Conservation (phyloP, 2,797 vertebrate species). For the Lithobates pipiens region DNA sequence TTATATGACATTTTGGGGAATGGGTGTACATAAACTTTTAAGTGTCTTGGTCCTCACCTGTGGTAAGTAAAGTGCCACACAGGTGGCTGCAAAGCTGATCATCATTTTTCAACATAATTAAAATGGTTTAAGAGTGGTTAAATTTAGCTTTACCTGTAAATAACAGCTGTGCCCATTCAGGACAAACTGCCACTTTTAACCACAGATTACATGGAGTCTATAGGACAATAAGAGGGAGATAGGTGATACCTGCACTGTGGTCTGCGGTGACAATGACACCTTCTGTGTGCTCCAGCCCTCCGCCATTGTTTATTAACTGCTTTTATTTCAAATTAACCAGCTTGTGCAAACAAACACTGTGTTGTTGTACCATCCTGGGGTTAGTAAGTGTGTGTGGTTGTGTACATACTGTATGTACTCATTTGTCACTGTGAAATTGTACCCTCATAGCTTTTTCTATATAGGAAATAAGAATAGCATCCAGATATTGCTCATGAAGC, state of each 20-base stretch:
- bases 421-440: too few species aligned
- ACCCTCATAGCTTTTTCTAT: too few species aligned
- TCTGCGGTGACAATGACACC: constrained; percentile 42
- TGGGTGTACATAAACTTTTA: too few species aligned
- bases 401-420: too few species aligned
- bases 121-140: too few species aligned
- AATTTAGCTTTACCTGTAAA: neutral
- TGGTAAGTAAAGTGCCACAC: too few species aligned
- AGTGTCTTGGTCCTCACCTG: too few species aligned
- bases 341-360: constrained; percentile 34
- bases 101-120: too few species aligned
- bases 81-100: too few species aligned
- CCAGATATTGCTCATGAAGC: too few species aligned
- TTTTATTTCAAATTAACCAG: constrained; percentile 2
- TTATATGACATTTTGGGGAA: too few species aligned
- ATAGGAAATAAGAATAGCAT: too few species aligned
- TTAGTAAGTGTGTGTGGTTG: neutral
- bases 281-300: constrained; percentile 13
- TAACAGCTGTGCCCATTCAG: constrained; percentile 31
- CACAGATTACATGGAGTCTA: constrained; percentile 17
- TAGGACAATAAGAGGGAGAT: constrained; percentile 21
- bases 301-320: constrained; percentile 17
- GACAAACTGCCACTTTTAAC: constrained; percentile 53
- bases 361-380: neutral
- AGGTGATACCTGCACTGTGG: constrained; percentile 37